Base-by-base conservation (phyloP, 2,113 vertebrate genomes). In the Phaethon lepturus region DNA sequence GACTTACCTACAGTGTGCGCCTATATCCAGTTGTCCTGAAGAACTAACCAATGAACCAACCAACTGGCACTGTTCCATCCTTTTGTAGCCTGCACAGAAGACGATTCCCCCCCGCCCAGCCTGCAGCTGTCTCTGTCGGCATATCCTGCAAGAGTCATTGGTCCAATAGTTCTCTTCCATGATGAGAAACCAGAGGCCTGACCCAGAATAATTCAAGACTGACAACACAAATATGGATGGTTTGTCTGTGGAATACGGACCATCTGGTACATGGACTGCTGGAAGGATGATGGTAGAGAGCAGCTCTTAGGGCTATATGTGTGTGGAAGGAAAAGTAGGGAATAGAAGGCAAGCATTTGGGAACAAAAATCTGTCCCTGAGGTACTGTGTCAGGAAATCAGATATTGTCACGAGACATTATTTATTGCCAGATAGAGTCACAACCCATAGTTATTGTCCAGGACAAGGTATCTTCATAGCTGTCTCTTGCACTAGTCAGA, bases 261-360 rank as follows among this genome's bases (percentile, higher is more conserved):
- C 13, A 9, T 17, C 28, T 5, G 1, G 18, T 33, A 47, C 29
- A 56, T 0, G 1, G 22, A 56, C 13, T 35, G 16, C 10, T 53
- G 26, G 55, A 52, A 80, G 38, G 33, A 31, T 47, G 35, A 72
- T 6, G 16, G 19, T n/a, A 60, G 53, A 73, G 44, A 42, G 12
- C 38, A 53, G 11, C 31, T 42, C 52, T 53, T 79, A 78, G 9
- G 10, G 23, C 26, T 38, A 0, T 26, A 17, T 74, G 23, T 75
- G 4, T 25, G 10, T 55, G 19, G 52, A 78, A 75, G 17, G 4
- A 75, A 75, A 59, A 35, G 26, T 19, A 82, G 31, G 17, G 42
- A 78, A 45, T 33, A 88, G n/a, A 72, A 78, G 86, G 9, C 6
- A 83, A 42, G 2, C 20, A 63, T 50, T 38, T 64, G 38, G 25